A percentile compares a stretch with the other conserved stretches of the same genome.
Evolutionary conservation across 2,113 vertebrate genomes (phyloP).

Genomic region (Numida meleagris): DNA sequence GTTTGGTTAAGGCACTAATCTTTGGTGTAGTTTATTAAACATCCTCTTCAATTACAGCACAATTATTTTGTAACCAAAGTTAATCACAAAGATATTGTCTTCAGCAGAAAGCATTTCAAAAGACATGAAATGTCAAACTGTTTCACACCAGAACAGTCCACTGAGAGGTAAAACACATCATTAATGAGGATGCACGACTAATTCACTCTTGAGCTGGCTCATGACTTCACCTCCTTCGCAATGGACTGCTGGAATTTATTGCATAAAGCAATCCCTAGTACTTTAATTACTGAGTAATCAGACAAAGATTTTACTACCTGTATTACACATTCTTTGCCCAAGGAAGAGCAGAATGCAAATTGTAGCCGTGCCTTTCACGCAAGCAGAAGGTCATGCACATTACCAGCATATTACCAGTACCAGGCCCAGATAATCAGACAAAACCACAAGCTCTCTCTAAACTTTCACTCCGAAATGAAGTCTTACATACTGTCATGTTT

Average conservation of each 20-base stretch:
- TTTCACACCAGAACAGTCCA: neutral
- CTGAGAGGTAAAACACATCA: neutral
- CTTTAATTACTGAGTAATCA: neutral
- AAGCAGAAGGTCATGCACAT: neutral
- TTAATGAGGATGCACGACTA: neutral
- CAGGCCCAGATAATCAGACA: neutral
- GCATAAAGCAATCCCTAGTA: neutral
- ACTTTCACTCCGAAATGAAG: neutral
- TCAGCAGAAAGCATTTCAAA: neutral
- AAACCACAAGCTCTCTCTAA: neutral
- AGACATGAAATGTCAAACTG: neutral
- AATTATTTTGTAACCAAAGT: neutral
- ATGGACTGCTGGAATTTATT: neutral
- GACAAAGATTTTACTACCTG: neutral
- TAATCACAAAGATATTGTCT: neutral
- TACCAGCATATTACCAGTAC: accelerated
- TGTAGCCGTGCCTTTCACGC: neutral
- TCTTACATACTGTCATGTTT: neutral
- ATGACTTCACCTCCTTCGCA: neutral
- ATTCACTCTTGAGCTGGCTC: neutral
- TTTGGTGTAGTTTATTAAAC: neutral
- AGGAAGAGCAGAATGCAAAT: neutral
- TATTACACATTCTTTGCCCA: neutral
- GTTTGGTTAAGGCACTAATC: neutral
- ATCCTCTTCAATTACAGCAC: neutral